Base-by-base conservation (phyloP, 2,113 vertebrate species). In the Oceanodroma tethys region DNA sequence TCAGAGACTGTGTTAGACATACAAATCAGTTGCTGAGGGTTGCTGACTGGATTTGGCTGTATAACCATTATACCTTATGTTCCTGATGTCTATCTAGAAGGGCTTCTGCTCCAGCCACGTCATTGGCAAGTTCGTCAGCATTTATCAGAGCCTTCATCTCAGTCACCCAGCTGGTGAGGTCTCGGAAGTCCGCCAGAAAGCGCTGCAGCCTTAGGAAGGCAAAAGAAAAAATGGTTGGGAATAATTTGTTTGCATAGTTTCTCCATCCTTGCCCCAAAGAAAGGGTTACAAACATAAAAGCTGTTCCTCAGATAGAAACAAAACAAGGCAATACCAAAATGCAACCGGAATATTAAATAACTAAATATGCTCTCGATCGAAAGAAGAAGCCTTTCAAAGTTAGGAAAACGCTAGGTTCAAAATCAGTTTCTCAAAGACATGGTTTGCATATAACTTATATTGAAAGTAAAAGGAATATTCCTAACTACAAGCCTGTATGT, bases 111-210 rank as follows among this genome's bases (percentile, higher is more conserved):
- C 99, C 99, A 7, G 99, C 99, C 88, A 99, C 99, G 0, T 99
- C 99, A 29, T 99, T 99, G 92, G 99, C 99, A 67, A 99, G 98
- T 55, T 99, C 99, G 13, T 99, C 99, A 20, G 99, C 99, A 38
- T 99, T 99, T 93, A 99, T 99, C 81, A 99, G 98, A 75, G 99
- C 99, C 97, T 99, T 99, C 99, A 99, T 99, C 97, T 99, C 99
- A 0, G 99, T 99, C 88, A 99, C 99, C 99, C 99, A 99, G 98
- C 99, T 99, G 60, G 99, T 99, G 88, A 99, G 98, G 97, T 99
- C 99, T 43, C 99, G 98, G 96, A 99, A 99, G 97, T 99, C 99
- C 0, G 99, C 99, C 2, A 99, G 99, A 95, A 99, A 99, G 36
- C 99, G 99, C 96, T 99, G 99, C 71, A 99, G 98, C 94, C 99